Evolutionary conservation across 2,888 invertebrate species (phyloP), one percentile per base, ranked within the genome.

Genomic region (Tenodera sinensis): DNA sequence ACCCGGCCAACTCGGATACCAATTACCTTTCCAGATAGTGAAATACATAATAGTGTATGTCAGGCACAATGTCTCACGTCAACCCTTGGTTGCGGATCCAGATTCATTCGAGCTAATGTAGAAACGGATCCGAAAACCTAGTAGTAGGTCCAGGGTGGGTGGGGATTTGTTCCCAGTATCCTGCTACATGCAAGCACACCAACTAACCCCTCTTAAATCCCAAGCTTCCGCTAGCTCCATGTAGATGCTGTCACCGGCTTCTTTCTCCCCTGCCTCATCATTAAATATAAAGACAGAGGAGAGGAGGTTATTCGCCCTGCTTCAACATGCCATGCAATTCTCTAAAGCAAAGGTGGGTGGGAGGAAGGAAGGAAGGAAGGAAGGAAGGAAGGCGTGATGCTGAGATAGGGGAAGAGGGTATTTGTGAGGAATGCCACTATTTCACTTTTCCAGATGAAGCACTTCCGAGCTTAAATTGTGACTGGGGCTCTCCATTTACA

Each of bases 251-350:
- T 85, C 85, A 47, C 84, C 83, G 34, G 87, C 82, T 47, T 34
- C 28, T 47, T 85, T 86, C 86, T 47, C 28, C 86, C 25, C 81
- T 14, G 86, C 54, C 28, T 86, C 87, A 83, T 87, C 87, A 87
- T 87, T 87, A 87, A 87, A 87, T 87, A 87, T 87, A 87, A 87
- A 87, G 87, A 87, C 87, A 87, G 87, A 28, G 87, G 87, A 87
- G 54, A 71, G 54, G 20, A 71, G 54, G 54, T 71, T n/a, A 47
- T n/a, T 28, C 27, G 85, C 27, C 54, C 85, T 28, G 42, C 85
- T 85, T 85, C 47, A 47, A 85, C 85, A 85, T 47, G 27, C 15
- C n/a, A 54, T n/a, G 28, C 47, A 28, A n/a, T 84, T 84, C 88
- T 28, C 81, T 86, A n/a, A 89, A 88, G 84, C 88, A 85, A 88